Percentiles rank a stretch among this genome's conserved stretches.
phyloP scores from a whole-genome alignment of 2,113 vertebrate genomes.

The Takifugu bimaculatus region DNA sequence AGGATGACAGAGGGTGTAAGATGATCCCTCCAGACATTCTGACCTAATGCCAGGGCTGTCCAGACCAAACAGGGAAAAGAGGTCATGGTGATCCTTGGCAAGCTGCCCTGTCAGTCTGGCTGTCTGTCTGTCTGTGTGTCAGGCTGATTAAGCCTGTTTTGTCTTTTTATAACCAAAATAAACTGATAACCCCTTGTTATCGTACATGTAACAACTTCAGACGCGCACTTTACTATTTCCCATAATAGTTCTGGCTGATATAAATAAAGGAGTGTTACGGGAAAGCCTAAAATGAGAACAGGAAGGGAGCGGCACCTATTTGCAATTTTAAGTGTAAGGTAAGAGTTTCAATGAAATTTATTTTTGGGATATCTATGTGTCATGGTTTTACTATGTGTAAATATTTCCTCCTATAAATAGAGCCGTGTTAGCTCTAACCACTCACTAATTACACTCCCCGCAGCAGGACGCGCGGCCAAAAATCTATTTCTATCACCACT shows the following conservation, averaged over 20 bases:
- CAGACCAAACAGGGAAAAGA: conserved; percentile 70
- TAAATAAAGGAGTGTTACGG: conserved; percentile 2
- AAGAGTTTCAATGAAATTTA: too few species aligned
- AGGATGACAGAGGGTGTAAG: conserved; percentile 50
- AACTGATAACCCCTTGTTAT: too few species aligned
- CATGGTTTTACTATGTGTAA: background rate
- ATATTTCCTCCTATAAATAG: conserved; percentile 1
- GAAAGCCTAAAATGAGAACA: conserved; percentile 30
- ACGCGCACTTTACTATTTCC: background rate
- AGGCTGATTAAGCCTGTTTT: background rate
- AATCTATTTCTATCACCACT: background rate
- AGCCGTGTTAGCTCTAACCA: background rate
- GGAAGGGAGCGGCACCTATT: conserved; percentile 16
- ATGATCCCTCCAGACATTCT: conserved; percentile 62
- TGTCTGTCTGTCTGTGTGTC: conserved; percentile 3
- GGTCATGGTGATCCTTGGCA: conserved; percentile 53
- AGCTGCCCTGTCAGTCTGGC: conserved; percentile 19
- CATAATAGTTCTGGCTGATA: conserved; percentile 1
- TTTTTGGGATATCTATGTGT: background rate
- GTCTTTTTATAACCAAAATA: background rate
- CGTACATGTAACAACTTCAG: too few species aligned
- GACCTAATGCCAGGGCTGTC: conserved; percentile 53
- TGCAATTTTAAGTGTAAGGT: conserved; percentile 12
- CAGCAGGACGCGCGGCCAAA: too few species aligned
- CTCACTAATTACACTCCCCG: too few species aligned